These are phyloP conservation scores for Ageneiosus marmoratus DNA, from an alignment of 2,113 vertebrate genomes.

Conservation along the genomic window DNA sequence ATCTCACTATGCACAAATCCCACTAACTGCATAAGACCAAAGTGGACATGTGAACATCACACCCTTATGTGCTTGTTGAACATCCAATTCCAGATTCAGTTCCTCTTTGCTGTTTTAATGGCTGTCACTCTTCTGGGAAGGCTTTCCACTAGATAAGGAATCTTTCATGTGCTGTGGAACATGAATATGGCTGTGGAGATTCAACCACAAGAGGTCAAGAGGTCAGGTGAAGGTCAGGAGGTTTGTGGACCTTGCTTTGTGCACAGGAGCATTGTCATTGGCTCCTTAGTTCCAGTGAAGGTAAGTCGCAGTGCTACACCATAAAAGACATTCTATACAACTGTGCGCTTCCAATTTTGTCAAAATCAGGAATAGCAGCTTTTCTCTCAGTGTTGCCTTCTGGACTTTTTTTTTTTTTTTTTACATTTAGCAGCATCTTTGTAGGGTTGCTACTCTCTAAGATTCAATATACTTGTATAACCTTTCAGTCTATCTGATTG, in stretches of 20 bases:
- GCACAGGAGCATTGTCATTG: neutral
- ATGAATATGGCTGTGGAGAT: neutral
- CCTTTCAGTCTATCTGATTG: neutral
- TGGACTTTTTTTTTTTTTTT: neutral
- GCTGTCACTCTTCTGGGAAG: neutral
- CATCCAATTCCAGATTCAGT: neutral
- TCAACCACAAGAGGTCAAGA: neutral
- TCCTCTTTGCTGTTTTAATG: neutral
- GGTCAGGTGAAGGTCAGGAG: too few relatives aligned
- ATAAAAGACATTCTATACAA: neutral
- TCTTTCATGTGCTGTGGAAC: neutral
- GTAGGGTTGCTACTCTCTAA: neutral
- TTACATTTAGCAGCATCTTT: neutral
- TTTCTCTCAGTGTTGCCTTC: neutral
- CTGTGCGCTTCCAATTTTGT: neutral
- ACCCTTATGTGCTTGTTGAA: neutral
- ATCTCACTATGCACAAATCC: neutral
- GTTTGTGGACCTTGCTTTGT: too few relatives aligned
- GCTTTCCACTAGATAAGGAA: neutral
- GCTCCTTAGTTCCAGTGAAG: neutral
- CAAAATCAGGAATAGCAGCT: neutral
- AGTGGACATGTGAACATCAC: neutral
- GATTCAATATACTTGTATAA: neutral
- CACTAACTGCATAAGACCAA: neutral
- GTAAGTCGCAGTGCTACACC: neutral